Percentiles rank a stretch among this genome's conserved stretches.
phyloP scores from a whole-genome alignment of 2,888 invertebrate species.

The Melinaea marsaeus region DNA sequence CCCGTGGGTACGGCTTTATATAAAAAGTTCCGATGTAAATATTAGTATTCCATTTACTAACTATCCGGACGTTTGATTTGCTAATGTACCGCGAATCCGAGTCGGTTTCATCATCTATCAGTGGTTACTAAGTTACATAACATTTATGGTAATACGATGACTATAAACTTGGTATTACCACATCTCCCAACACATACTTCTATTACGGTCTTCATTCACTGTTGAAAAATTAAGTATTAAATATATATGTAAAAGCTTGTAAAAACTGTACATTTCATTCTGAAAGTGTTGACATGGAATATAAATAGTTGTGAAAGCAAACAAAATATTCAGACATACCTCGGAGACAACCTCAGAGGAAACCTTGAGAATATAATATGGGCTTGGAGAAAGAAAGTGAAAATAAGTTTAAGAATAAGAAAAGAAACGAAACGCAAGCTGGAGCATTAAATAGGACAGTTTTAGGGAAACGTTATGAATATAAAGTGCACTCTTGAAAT shows the following conservation, averaged over 20 bases:
- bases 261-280: not conserved
- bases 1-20: not conserved
- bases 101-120: constrained; percentile 27
- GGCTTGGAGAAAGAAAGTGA: constrained; percentile 9
- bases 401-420: constrained; percentile 29
- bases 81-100: constrained; percentile 24
- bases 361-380: constrained; percentile 15
- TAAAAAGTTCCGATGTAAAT: constrained; percentile 1
- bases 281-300: not conserved
- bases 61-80: constrained; percentile 25
- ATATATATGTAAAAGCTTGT: constrained; percentile 29
- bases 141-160: not conserved
- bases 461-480: constrained; percentile 23
- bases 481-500: constrained; percentile 16
- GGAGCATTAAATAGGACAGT: constrained; percentile 21
- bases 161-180: not conserved
- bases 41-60: constrained; percentile 20
- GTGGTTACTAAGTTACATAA: constrained; percentile 26
- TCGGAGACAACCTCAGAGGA: not conserved
- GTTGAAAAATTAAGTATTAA: too few relatives aligned
- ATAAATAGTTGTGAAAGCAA: constrained; percentile 5
- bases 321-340: constrained; percentile 5
- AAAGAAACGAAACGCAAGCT: constrained; percentile 14
- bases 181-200: too few relatives aligned
- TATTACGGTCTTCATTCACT: too few relatives aligned